Evolutionary conservation across 2,888 invertebrate genomes (phyloP).

Genomic region (Cenopis cana): DNA sequence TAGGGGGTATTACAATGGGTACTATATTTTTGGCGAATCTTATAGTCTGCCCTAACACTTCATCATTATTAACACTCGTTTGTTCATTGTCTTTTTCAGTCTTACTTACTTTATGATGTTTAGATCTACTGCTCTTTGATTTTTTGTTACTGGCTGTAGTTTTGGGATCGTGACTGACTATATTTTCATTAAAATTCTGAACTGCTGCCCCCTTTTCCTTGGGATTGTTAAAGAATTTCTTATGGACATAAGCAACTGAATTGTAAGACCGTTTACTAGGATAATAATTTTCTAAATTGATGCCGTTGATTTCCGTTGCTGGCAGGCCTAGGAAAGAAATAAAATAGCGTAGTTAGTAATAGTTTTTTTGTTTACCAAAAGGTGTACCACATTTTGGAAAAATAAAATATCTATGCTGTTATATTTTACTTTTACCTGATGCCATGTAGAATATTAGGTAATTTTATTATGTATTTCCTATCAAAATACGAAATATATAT

Average conservation of each 20-base stretch:
- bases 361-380: too few species aligned
- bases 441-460: constrained; percentile 15
- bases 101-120: constrained; percentile 55
- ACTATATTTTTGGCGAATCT: constrained; percentile 70
- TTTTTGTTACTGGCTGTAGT: constrained; percentile 47
- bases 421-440: constrained; percentile 9
- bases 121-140: constrained; percentile 48
- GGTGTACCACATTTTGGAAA: not conserved
- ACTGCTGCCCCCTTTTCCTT: not conserved
- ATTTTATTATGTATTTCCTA: not conserved
- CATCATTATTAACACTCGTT: constrained; percentile 53
- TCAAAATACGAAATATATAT: not conserved
- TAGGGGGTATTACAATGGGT: constrained; percentile 69
- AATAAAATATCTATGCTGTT: not conserved
- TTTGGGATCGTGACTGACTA: constrained; percentile 42
- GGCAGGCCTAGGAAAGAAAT: constrained; percentile 15
- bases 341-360: not conserved
- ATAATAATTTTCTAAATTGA: constrained; percentile 68
- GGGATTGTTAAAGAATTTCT: constrained; percentile 57
- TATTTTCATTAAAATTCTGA: constrained; percentile 4
- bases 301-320: constrained; percentile 56
- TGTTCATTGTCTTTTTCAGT: constrained; percentile 48
- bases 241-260: constrained; percentile 71
- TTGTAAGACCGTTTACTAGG: constrained; percentile 65
- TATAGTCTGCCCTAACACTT: constrained; percentile 69